phyloP scores from a whole-genome alignment of 92 coral and sea anemone genomes.

The Phenganax stokvisi region DNA sequence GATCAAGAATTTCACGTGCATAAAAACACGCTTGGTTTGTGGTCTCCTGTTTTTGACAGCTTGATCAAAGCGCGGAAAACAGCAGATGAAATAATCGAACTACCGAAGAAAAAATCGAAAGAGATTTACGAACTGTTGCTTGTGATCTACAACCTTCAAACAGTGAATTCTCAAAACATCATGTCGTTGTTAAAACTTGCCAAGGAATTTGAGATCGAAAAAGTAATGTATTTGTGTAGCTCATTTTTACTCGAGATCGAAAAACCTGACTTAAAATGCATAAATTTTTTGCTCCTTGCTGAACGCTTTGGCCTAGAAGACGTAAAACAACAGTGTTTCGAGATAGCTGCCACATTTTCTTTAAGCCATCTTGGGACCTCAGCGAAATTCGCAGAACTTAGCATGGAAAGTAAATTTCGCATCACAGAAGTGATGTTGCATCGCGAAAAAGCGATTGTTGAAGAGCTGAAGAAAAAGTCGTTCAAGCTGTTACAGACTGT shows the following conservation, averaged over 20 bases:
- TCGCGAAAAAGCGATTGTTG: slow-evolving; percentile 6
- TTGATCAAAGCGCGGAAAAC: slow-evolving; percentile 40
- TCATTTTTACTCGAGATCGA: slow-evolving; percentile 28
- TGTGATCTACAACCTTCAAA: slow-evolving; percentile 33
- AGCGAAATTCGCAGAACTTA: slow-evolving; percentile 19
- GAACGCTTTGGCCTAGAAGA: slow-evolving; percentile 36
- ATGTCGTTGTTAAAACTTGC: slow-evolving; percentile 35
- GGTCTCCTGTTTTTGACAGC: slow-evolving; percentile 34
- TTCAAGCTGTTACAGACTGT: slow-evolving; percentile 30
- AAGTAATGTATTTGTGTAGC: slow-evolving; percentile 38
- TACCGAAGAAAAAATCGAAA: slow-evolving; percentile 32
- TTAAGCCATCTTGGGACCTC: slow-evolving; percentile 26
- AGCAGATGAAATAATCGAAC: slow-evolving; percentile 20
- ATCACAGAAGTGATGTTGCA: slow-evolving; percentile 21
- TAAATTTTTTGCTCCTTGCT: slow-evolving; percentile 36
- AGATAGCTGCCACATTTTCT: slow-evolving; percentile 21
- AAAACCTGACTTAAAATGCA: slow-evolving; percentile 36
- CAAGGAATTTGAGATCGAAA: slow-evolving; percentile 34
- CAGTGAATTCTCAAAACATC: slow-evolving; percentile 28
- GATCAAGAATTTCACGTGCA: slow-evolving; percentile 33
- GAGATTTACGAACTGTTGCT: slow-evolving; percentile 36
- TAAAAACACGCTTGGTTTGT: slow-evolving; percentile 33
- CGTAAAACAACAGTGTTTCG: slow-evolving; percentile 36
- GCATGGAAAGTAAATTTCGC: slow-evolving; percentile 24
- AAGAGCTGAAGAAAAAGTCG: slow-evolving; percentile 25